Conservation (phyloP, 2,113 vertebrate genomes). For the Callionymus lyra region DNA sequence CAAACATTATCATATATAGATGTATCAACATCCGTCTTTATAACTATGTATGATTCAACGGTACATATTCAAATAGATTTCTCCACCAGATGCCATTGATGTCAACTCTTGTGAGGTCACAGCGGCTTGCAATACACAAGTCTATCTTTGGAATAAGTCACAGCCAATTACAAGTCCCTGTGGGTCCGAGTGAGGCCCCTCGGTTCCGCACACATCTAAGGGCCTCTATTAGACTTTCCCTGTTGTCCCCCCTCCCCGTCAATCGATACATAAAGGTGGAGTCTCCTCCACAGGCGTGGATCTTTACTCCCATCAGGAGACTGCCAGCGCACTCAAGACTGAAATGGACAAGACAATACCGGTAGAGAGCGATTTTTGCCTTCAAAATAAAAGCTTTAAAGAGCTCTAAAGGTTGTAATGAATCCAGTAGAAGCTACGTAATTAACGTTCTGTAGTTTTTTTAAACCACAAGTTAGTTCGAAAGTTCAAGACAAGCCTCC, state of each 20-base stretch:
- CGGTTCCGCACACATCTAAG: neutral
- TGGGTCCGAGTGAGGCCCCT: too few relatives aligned
- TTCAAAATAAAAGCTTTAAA: constrained; percentile 39
- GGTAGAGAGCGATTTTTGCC: neutral
- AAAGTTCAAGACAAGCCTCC: neutral
- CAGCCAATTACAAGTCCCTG: too few relatives aligned
- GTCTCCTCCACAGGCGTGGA: constrained; percentile 51
- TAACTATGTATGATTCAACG: too few relatives aligned
- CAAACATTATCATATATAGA: too few relatives aligned
- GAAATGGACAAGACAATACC: neutral
- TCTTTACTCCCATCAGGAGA: constrained; percentile 57
- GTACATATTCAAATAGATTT: too few relatives aligned
- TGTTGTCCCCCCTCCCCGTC: constrained; percentile 30
- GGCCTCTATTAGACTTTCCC: constrained; percentile 24
- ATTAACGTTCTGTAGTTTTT: neutral
- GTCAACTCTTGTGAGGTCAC: too few relatives aligned
- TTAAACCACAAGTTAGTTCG: neutral
- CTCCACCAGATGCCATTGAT: too few relatives aligned
- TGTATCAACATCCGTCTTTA: too few relatives aligned
- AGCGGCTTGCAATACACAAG: too few relatives aligned
- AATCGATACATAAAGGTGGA: constrained; percentile 48
- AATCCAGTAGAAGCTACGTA: neutral
- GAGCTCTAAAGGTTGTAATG: neutral
- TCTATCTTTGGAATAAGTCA: too few relatives aligned
- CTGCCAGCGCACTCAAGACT: constrained; percentile 12